Base-by-base conservation (phyloP, 1,140 invertebrate species). In the Zeugodacus cucurbitae region DNA sequence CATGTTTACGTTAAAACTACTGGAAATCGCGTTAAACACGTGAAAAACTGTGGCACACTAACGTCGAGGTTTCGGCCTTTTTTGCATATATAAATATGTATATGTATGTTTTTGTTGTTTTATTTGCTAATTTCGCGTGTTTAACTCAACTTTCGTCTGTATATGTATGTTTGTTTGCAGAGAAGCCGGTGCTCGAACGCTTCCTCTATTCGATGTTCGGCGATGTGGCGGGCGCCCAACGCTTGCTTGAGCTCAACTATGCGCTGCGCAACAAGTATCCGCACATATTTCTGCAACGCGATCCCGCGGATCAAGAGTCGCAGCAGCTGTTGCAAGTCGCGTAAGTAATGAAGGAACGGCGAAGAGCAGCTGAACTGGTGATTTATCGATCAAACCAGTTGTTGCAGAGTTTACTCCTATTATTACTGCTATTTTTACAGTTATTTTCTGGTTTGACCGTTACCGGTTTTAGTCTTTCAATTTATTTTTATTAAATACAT, bases 231-330 rank as follows among this genome's bases (percentile, higher is more conserved):
- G 93, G 94, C 8, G 94, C 95, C 0, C 95, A 96, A 92, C 93
- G 92, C 20, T 94, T 95, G 89, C 94, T 96, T 89, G 94, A 95
- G 88, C 90, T 95, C 82, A 96, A 96, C 92, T 96, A 95, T 90
- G 95, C 94, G 34, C 93, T 96, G 89, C 94, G 96, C 17, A 94
- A 94, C 20, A 95, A 94, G 88, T 94, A 95, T 20, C 95, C 96
- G 3, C 95, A 96, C 90, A 95, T 96, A 89, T 96, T 96, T 90
- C 92, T 93, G 86, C 94, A 96, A 67, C 93, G 96, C 64, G 96
- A 96, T 94, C 95, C 95, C 3, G 90, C 94, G 89, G 93, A 94
- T 20, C 93, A 94, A 58, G 94, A 94, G 88, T 95, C 95, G 44
- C 93, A 94, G 91, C 93, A 95, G 44, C 92, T 95, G n/a, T 94